These are phyloP conservation scores for Campopleginae sp. DNA, from an alignment of 2,888 invertebrate species.

Conservation along the genomic window DNA sequence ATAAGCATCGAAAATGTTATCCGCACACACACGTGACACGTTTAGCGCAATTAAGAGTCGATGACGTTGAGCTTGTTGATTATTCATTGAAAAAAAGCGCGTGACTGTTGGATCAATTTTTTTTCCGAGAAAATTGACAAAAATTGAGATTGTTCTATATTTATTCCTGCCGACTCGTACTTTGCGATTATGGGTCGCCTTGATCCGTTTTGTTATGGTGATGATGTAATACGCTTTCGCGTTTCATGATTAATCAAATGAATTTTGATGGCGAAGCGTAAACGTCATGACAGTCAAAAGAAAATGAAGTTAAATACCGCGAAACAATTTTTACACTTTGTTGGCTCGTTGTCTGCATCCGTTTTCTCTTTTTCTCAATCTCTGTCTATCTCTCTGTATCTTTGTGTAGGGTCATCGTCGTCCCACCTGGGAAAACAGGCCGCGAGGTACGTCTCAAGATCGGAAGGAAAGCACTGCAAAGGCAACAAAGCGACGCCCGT, in stretches of 20 bases:
- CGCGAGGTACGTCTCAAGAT: slow-evolving; percentile 61
- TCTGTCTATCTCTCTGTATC: too few relatives aligned
- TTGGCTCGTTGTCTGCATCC: slow-evolving; percentile 52
- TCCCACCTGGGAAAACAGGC: slow-evolving; percentile 56
- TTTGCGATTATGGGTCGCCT: neutral
- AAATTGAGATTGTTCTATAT: neutral
- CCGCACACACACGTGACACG: neutral
- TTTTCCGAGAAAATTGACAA: neutral
- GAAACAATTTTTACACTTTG: slow-evolving; percentile 50
- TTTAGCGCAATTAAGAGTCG: neutral
- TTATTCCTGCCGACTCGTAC: neutral
- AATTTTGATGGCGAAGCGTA: neutral
- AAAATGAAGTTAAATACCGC: slow-evolving; percentile 46
- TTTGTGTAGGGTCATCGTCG: slow-evolving; percentile 33
- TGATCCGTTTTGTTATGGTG: neutral
- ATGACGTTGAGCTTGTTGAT: neutral
- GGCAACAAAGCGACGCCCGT: slow-evolving; percentile 62
- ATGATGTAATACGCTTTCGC: neutral
- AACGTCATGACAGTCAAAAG: neutral
- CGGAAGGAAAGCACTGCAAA: slow-evolving; percentile 58
- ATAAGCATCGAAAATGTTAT: neutral
- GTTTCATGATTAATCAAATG: neutral
- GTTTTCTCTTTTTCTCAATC: neutral
- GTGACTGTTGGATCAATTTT: neutral
- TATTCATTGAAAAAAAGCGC: neutral